A percentile compares a stretch with the other conserved stretches of the same genome.
Evolutionary conservation across 2,888 invertebrate genomes (phyloP).

Genomic region (Eulithis testata): DNA sequence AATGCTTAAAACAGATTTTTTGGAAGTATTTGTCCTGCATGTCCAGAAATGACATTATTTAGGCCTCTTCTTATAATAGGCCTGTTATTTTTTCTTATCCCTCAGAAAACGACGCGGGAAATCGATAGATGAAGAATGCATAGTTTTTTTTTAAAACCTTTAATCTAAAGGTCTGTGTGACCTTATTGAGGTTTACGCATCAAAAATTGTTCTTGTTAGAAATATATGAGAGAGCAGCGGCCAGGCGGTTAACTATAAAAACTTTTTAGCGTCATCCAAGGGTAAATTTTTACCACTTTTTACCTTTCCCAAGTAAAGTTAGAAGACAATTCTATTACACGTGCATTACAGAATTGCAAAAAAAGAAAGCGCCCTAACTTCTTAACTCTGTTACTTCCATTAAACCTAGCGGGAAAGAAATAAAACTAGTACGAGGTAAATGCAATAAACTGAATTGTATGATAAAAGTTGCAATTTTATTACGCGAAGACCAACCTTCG

Average conservation of each 20-base stretch:
- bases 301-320: slow-evolving; percentile 6
- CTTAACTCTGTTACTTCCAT: slow-evolving; percentile 34
- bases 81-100: too few species aligned
- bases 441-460: slow-evolving; percentile 38
- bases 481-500: not conserved
- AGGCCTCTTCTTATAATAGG: too few species aligned
- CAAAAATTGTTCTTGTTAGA: too few species aligned
- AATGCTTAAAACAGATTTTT: too few species aligned
- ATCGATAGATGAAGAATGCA: too few species aligned
- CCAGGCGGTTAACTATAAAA: not conserved
- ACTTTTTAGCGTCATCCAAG: not conserved
- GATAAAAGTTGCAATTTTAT: slow-evolving; percentile 35
- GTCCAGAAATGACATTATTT: too few species aligned
- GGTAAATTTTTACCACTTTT: not conserved
- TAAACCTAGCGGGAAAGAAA: slow-evolving; percentile 35
- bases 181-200: too few species aligned
- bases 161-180: too few species aligned
- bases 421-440: slow-evolving; percentile 30
- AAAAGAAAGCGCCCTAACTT: slow-evolving; percentile 22
- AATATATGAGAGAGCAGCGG: too few species aligned
- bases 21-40: too few species aligned
- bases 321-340: slow-evolving; percentile 11
- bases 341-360: slow-evolving; percentile 28
- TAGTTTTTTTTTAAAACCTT: too few species aligned
- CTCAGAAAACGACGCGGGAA: too few species aligned